Base-by-base conservation (phyloP, 2,797 vertebrate species). In the Melanogrammus aeglefinus region DNA sequence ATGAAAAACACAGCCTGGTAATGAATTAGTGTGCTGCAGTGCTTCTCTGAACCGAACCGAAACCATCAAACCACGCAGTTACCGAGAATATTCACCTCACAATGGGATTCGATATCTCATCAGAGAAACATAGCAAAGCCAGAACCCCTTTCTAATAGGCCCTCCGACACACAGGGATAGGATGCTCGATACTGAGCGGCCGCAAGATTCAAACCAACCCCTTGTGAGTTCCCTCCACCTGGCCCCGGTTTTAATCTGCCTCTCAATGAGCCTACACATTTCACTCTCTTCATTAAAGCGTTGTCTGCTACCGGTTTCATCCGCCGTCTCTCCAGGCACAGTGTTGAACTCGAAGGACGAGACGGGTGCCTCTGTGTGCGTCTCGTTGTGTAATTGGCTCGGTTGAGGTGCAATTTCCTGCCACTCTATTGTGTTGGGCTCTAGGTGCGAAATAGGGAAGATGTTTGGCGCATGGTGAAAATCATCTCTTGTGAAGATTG, bases 371-470 rank as follows among this genome's bases (percentile, higher is more conserved):
- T 69, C n/a, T 69, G 63, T 27, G 8, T 27, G 63, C 24, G 9
- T 27, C n/a, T 27, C n/a, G 24, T 66, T 29, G 74, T 78, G 73
- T 87, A 85, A 88, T 89, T 88, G 87, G 81, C 77, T 74, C 76
- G 78, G 77, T 88, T 84, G 83, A 82, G 84, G 82, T 80, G 81
- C 76, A 85, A 91, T 88, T 88, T 91, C 82, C 86, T 89, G 82
- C 73, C 57, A 82, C 77, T 82, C 72, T 81, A 27, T 72, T 31
- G 31, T 31, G 31, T 31, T 31, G 29, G 1, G 29, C 29, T 31
- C 31, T 2, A 75, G 82, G 81, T 76, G 76, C 82, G 77, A 83
- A 86, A 83, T 72, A 27, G 76, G 78, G 35, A 18, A 75, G 27
- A n/a, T 80, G 74, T 78, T 74, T 27, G 63, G 63, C 63, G 71